Evolutionary conservation across 2,113 vertebrate species (phyloP).

Genomic region (Eclectus roratus): DNA sequence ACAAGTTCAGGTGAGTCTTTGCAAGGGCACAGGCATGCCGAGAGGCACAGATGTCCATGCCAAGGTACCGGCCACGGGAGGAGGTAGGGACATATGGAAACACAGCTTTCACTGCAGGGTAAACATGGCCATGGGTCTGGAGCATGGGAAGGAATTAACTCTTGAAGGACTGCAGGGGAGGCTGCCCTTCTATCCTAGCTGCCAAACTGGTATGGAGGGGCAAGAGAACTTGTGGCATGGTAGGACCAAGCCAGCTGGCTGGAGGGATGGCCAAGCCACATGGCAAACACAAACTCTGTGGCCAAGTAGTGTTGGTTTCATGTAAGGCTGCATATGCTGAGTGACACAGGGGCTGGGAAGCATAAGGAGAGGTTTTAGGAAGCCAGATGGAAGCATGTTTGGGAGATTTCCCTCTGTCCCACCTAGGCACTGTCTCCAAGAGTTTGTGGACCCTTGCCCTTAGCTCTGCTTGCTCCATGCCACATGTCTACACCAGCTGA

Average conservation of each 20-base stretch:
- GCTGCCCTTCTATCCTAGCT: background rate
- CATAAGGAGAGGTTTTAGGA: background rate
- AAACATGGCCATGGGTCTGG: background rate
- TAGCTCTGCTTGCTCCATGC: background rate
- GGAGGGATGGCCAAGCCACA: background rate
- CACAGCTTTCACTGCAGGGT: background rate
- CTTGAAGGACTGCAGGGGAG: background rate
- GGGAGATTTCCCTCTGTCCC: background rate
- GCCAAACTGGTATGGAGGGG: background rate
- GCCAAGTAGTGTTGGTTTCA: accelerated
- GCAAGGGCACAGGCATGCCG: background rate
- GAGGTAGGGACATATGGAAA: conserved; percentile 9
- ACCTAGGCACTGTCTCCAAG: background rate
- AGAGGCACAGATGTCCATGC: background rate
- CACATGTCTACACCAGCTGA: background rate
- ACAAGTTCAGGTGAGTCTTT: background rate
- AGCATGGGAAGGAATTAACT: background rate
- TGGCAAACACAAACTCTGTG: background rate
- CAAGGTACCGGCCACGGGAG: background rate
- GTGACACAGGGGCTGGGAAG: background rate
- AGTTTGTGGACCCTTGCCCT: background rate
- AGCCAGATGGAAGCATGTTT: background rate
- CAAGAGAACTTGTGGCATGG: accelerated
- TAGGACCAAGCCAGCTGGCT: background rate
- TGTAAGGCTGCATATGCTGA: accelerated